phyloP scores from a whole-genome alignment of 2,888 invertebrate species.

The Glaucopsyche alexis region DNA sequence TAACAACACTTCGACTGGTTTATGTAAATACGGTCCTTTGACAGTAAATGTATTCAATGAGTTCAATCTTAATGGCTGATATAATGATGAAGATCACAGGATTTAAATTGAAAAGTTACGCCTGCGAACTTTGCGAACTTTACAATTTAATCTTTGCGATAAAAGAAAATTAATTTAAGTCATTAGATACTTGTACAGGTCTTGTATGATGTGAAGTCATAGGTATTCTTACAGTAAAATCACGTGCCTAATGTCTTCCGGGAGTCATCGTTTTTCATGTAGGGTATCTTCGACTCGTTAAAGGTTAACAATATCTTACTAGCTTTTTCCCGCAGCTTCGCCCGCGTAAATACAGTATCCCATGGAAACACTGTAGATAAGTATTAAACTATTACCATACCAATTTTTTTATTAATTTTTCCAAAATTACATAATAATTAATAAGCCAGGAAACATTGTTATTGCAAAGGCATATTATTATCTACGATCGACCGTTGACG shows the following conservation, averaged over 20 bases:
- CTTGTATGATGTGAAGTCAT: neutral
- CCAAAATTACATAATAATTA: too few species aligned
- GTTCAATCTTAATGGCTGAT: neutral
- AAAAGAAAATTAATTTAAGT: neutral
- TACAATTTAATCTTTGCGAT: neutral
- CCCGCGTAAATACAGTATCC: too few species aligned
- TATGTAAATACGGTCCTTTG: neutral
- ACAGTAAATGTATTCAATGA: neutral
- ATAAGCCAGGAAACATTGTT: too few species aligned
- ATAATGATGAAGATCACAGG: neutral
- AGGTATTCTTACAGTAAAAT: neutral
- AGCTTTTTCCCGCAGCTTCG: too few species aligned
- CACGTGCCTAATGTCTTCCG: neutral
- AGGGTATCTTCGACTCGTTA: too few species aligned
- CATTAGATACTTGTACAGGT: neutral
- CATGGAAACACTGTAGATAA: too few species aligned
- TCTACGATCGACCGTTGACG: too few species aligned
- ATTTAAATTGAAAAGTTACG: slow-evolving; percentile 16
- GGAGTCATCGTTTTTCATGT: too few species aligned
- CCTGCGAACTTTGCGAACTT: neutral
- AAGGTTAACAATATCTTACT: too few species aligned
- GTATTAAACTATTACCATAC: too few species aligned
- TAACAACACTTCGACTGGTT: neutral
- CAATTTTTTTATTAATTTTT: too few species aligned
- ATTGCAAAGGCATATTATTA: too few species aligned